phyloP scores from a whole-genome alignment of 2,888 invertebrate genomes.

The Leucophenga montana region DNA sequence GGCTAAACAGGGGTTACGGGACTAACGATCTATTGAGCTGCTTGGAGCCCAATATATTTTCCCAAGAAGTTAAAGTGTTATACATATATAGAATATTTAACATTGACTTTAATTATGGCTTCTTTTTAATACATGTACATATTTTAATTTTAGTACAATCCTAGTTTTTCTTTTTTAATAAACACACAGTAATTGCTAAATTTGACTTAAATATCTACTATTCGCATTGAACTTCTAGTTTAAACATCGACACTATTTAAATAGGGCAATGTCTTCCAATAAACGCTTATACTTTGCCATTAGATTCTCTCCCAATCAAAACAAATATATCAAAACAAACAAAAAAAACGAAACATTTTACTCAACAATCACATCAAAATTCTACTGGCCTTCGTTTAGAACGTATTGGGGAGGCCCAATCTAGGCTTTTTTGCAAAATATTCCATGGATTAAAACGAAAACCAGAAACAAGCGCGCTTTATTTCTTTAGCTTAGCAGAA shows the following conservation, averaged over 20 bases:
- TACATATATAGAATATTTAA: too few species aligned
- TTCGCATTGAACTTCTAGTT: conserved; percentile 17
- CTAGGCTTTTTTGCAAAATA: background rate
- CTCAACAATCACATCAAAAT: too few species aligned
- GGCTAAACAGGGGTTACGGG: too few species aligned
- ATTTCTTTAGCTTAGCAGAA: conserved; percentile 56
- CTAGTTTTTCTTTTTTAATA: too few species aligned
- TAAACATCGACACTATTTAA: conserved; percentile 15
- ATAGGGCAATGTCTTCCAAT: conserved; percentile 1
- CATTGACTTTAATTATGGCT: conserved; percentile 2
- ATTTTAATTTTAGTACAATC: conserved; percentile 7
- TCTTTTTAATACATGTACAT: conserved; percentile 10
- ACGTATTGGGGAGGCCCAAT: background rate
- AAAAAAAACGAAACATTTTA: too few species aligned
- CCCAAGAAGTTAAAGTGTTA: too few species aligned
- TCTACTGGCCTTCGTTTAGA: too few species aligned
- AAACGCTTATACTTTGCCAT: too few species aligned
- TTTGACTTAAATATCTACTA: conserved; percentile 6
- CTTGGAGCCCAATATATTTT: too few species aligned
- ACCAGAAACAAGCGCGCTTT: conserved; percentile 39
- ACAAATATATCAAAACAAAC: too few species aligned
- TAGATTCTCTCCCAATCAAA: too few species aligned
- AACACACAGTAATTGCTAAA: conserved; percentile 18
- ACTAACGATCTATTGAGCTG: too few species aligned
- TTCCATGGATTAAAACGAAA: background rate